phyloP scores from a whole-genome alignment of 1,140 invertebrate species.

The Trachymyrmex septentrionalis region DNA sequence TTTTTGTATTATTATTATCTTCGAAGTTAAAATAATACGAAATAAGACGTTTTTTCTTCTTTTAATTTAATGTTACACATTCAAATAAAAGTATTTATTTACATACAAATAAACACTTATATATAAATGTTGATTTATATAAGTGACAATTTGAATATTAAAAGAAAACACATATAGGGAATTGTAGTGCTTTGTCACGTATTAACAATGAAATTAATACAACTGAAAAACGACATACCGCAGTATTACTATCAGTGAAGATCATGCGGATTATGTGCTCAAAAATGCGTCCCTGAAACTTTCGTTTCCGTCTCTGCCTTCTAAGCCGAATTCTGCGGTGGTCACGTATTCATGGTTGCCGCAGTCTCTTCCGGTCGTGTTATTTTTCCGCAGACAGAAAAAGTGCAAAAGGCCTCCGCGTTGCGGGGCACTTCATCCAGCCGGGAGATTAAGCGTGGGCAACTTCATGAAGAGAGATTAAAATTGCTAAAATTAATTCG shows the following conservation, averaged over 20 bases:
- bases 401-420: conserved; percentile 69
- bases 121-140: too few relatives aligned
- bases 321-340: conserved; percentile 47
- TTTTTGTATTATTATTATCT: not conserved
- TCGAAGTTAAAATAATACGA: not conserved
- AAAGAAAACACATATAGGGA: not conserved
- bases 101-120: too few relatives aligned
- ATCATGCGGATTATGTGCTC: not conserved
- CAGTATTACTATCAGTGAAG: not conserved
- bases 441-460: conserved; percentile 72
- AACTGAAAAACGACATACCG: not conserved
- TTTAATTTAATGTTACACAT: not conserved
- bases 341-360: conserved; percentile 62
- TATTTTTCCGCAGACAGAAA: conserved; percentile 73
- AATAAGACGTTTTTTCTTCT: not conserved
- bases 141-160: not conserved
- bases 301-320: conserved; percentile 40
- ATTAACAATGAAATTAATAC: conserved; percentile 18
- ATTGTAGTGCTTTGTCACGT: not conserved
- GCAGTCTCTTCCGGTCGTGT: conserved; percentile 63
- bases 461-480: conserved; percentile 78
- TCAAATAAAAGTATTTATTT: conserved; percentile 9
- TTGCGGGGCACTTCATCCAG: conserved; percentile 51
- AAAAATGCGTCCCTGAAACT: conserved; percentile 34
- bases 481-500: conserved; percentile 82